These are phyloP conservation scores for Oligia strigilis DNA, from an alignment of 2,888 invertebrate genomes.

Conservation along the genomic window DNA sequence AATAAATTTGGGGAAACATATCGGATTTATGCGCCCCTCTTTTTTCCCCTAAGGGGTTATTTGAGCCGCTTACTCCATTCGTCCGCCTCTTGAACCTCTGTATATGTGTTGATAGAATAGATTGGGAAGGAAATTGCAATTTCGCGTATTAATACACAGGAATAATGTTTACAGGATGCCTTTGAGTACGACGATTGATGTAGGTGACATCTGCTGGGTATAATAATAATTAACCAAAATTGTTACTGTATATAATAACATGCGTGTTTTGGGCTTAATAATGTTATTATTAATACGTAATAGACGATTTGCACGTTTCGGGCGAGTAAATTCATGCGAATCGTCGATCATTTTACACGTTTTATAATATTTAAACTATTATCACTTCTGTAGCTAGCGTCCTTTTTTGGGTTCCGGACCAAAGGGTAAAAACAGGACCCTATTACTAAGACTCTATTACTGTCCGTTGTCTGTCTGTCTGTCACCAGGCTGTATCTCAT, in stretches of 20 bases:
- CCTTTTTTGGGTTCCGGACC: no score
- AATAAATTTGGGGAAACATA: conserved; percentile 56
- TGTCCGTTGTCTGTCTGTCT: no score
- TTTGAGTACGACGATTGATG: neutral
- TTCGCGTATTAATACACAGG: conserved; percentile 29
- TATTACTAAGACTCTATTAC: no score
- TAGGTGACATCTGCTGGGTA: conserved; percentile 10
- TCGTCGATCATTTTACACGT: no score
- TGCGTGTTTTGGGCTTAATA: no score
- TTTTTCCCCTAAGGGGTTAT: conserved; percentile 57
- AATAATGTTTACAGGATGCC: conserved; percentile 25
- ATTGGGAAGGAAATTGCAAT: conserved; percentile 58
- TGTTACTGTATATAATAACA: neutral
- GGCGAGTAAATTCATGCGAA: no score
- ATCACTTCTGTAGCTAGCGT: no score
- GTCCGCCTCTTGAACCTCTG: conserved; percentile 36
- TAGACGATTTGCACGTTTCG: no score
- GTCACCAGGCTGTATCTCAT: no score
- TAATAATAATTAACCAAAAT: conserved; percentile 4
- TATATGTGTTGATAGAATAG: conserved; percentile 46
- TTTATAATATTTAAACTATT: no score
- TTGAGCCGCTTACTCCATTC: conserved; percentile 43
- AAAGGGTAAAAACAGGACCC: no score
- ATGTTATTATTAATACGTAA: no score
- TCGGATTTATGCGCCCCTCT: conserved; percentile 52